phyloP scores from a whole-genome alignment of 2,113 vertebrate genomes.

The Himantopus leucocephalus region DNA sequence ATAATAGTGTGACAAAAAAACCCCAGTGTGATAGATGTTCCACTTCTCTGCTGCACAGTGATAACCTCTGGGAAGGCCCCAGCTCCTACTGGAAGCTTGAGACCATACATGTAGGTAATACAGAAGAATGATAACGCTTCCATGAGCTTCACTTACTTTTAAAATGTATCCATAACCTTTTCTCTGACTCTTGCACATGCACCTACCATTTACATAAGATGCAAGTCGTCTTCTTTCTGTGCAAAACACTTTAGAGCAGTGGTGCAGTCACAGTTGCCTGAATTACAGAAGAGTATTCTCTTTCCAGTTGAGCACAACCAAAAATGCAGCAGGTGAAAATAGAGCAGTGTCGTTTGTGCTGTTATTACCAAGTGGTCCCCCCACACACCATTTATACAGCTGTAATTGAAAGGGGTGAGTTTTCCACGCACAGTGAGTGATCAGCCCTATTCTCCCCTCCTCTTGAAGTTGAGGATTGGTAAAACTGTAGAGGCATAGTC shows the following conservation, averaged over 20 bases:
- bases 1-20: rapidly evolving
- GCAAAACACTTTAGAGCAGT: not conserved
- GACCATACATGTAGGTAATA: not conserved
- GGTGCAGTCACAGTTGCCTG: not conserved
- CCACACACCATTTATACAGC: not conserved
- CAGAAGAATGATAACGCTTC: not conserved
- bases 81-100: not conserved
- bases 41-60: not conserved
- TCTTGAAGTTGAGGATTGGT: not conserved
- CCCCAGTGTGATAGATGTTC: not conserved
- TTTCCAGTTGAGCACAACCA: not conserved
- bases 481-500: not conserved
- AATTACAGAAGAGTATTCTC: not conserved
- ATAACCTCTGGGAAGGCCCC: not conserved
- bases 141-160: not conserved
- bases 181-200: not conserved
- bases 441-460: not conserved
- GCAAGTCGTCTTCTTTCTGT: not conserved
- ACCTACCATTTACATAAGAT: not conserved
- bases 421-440: not conserved
- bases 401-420: not conserved
- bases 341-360: not conserved
- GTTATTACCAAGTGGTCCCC: not conserved
- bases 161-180: not conserved
- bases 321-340: not conserved